phyloP scores from a whole-genome alignment of 2,888 invertebrate species.

The Nysson spinosus region DNA sequence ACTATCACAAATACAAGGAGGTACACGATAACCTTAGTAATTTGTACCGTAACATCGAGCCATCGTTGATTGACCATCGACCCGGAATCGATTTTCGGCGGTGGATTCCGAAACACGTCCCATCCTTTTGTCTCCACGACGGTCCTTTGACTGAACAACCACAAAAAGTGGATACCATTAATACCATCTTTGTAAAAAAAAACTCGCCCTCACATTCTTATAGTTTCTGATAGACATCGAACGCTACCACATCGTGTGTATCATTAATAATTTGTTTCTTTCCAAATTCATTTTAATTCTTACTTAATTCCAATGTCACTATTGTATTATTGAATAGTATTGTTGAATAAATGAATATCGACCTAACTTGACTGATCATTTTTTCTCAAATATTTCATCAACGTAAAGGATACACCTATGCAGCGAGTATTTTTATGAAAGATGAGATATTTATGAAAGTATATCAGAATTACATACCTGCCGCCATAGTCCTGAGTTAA shows the following conservation, averaged over 20 bases:
- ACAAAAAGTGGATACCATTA: no score
- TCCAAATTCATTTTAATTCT: background rate
- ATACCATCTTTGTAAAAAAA: no score
- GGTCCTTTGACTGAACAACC: slow-evolving; percentile 89
- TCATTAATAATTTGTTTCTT: background rate
- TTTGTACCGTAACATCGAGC: slow-evolving; percentile 89
- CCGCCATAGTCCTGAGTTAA: slow-evolving; percentile 93
- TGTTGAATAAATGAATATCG: no score
- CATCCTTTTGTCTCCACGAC: slow-evolving; percentile 95
- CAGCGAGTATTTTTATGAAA: slow-evolving; percentile 1
- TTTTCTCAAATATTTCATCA: no score
- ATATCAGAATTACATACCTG: slow-evolving; percentile 82
- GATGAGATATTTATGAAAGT: slow-evolving; percentile 4
- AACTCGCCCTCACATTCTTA: no score
- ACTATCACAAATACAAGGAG: slow-evolving; percentile 91
- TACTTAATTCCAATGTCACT: no score
- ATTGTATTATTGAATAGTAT: no score
- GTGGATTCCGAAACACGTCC: slow-evolving; percentile 97
- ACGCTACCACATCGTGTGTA: background rate
- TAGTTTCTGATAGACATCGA: no score
- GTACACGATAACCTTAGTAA: slow-evolving; percentile 91
- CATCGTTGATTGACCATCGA: slow-evolving; percentile 93
- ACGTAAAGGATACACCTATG: no score
- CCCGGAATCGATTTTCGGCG: slow-evolving; percentile 91
- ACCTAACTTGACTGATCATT: no score